phyloP scores from a whole-genome alignment of 2,113 vertebrate species.

The Scopus umbretta region DNA sequence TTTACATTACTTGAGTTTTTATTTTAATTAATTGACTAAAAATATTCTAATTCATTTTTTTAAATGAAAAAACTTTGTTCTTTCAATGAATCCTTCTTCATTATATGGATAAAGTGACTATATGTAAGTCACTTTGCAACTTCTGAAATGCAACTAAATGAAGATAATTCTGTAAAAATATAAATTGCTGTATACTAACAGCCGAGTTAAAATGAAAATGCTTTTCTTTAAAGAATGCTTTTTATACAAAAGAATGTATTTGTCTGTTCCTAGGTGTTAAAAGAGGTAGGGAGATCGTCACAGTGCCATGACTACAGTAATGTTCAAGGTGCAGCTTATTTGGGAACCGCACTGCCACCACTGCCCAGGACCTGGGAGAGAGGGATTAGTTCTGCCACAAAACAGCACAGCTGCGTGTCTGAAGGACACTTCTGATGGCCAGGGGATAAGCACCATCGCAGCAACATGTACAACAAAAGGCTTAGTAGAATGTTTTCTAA shows the following conservation, averaged over 20 bases:
- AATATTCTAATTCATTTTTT: background rate
- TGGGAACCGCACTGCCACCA: background rate
- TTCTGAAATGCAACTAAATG: background rate
- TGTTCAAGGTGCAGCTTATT: background rate
- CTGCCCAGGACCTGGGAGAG: background rate
- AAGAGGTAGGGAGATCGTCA: background rate
- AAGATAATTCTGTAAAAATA: background rate
- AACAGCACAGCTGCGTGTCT: background rate
- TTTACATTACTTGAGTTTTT: background rate
- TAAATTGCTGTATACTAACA: background rate
- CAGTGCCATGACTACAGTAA: background rate
- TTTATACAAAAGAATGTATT: slow-evolving; percentile 2
- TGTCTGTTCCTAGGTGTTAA: background rate
- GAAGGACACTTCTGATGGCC: background rate
- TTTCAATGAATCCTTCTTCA: too few relatives aligned
- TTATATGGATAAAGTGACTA: too few relatives aligned
- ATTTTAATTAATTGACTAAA: background rate
- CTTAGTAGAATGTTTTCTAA: background rate
- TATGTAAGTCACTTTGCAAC: background rate
- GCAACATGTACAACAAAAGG: background rate
- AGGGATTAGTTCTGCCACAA: background rate
- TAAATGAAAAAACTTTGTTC: background rate
- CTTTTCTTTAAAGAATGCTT: background rate
- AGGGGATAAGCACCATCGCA: background rate
- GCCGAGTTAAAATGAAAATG: background rate